Base-by-base conservation (phyloP, 2,888 invertebrate genomes). In the Gerris lacustris region DNA sequence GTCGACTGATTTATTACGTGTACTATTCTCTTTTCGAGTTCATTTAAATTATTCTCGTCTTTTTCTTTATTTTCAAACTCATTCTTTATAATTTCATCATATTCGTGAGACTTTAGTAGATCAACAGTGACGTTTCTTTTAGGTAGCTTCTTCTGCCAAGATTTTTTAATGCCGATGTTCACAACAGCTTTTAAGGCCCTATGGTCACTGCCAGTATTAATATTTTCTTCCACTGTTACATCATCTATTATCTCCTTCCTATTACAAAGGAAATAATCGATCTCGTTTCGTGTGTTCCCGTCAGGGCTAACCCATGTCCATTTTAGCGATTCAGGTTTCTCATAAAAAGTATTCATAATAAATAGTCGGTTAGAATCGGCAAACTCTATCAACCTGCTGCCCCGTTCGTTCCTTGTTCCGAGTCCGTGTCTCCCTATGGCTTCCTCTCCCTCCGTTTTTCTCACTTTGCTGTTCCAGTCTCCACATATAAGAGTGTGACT, bases 201-300 rank as follows among this genome's bases (percentile, higher is more conserved):
- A 5, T 62, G 62, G n/a, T 62, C 62, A 62, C 62, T 62, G 15
- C 62, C 62, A 62, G n/a, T 62, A n/a, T 62, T 62, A 62, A 62
- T 62, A 15, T 62, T 62, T 15, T 62, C 62, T 62, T 62, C 62
- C n/a, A 62, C 62, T 2, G 4, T n/a, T 11, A 62, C 62, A n/a
- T 62, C n/a, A n/a, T 62, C n/a, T 11, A 62, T 62, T 15, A 62
- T 62, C 11, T 62, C n/a, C n/a, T n/a, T 62, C n/a, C 15, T n/a
- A 62, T 4, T n/a, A 62, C 15, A 11, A 15, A 62, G 11, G n/a
- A 62, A 15, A 5, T 15, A 62, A n/a, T 62, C 62, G 11, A 62
- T 62, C 62, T 62, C 62, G n/a, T 62, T 62, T 4, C 11, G n/a
- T 11, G 11, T 2, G n/a, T 62, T 62, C 5, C 62, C 62, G n/a